Conservation (phyloP, 1,140 invertebrate genomes). For the Limonius californicus region DNA sequence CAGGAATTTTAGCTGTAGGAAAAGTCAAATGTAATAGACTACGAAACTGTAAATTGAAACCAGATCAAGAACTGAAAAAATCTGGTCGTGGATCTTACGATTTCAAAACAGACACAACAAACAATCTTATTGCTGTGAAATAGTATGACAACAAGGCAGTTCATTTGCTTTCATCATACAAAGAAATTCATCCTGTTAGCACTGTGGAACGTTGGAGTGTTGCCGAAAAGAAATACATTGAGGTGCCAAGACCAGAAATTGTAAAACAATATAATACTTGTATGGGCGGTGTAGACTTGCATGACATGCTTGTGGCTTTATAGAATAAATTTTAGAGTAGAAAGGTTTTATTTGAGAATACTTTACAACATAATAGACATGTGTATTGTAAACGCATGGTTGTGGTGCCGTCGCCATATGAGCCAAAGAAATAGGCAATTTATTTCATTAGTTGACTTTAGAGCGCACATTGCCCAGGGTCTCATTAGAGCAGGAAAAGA, state of each 20-base stretch:
- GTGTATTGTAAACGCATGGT: slow-evolving; percentile 1
- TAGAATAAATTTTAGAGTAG: background rate
- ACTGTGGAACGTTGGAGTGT: background rate
- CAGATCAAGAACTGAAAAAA: background rate
- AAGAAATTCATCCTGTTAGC: background rate
- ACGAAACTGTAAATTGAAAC: background rate
- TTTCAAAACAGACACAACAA: background rate
- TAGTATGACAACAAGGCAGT: slow-evolving; percentile 15
- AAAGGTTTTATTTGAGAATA: slow-evolving; percentile 17
- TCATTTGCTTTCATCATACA: background rate
- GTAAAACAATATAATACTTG: slow-evolving; percentile 19
- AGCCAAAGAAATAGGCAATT: too few species aligned
- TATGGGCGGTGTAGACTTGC: slow-evolving; percentile 14
- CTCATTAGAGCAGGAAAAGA: too few species aligned
- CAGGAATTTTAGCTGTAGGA: slow-evolving; percentile 1
- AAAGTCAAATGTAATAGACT: slow-evolving; percentile 12
- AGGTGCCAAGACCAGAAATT: slow-evolving; percentile 16
- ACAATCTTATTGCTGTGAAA: background rate
- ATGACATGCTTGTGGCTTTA: too few species aligned
- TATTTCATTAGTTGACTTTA: too few species aligned
- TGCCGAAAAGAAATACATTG: background rate
- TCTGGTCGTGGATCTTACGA: background rate
- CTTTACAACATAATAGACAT: slow-evolving; percentile 17
- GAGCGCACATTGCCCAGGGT: too few species aligned
- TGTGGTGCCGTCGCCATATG: background rate